These are phyloP conservation scores for Cairina moschata DNA, from an alignment of 2,113 vertebrate genomes.

Conservation along the genomic window DNA sequence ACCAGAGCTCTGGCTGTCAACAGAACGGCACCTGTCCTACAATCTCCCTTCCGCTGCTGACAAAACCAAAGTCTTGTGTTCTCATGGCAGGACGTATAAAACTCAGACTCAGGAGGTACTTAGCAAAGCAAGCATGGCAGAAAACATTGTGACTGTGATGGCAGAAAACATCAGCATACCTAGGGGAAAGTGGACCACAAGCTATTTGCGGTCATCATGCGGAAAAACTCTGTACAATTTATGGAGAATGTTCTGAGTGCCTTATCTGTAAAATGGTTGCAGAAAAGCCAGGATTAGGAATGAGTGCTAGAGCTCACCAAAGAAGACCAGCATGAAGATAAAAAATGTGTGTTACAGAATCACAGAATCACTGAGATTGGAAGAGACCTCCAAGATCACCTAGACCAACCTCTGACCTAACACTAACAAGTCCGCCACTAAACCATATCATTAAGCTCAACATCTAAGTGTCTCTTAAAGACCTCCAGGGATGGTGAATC, in stretches of 20 bases:
- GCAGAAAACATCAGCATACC: not conserved
- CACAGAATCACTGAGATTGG: no score
- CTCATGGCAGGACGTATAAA: not conserved
- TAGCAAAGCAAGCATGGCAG: not conserved
- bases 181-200: not conserved
- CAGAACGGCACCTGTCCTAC: not conserved
- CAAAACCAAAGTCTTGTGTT: fast-evolving
- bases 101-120: not conserved
- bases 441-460: no score
- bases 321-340: not conserved
- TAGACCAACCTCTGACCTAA: no score
- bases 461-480: no score
- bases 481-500: no score
- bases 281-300: not conserved
- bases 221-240: not conserved
- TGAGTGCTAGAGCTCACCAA: not conserved
- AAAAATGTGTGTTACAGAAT: not conserved
- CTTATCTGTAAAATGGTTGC: not conserved
- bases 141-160: not conserved
- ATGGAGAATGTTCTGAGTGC: not conserved
- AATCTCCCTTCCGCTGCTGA: not conserved
- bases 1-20: not conserved
- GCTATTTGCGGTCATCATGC: not conserved
- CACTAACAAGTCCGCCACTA: no score
- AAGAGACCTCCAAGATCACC: no score